Evolutionary conservation across 2,888 invertebrate species (phyloP), one percentile per base, ranked within the genome.

Genomic region (Sisyra terminalis): DNA sequence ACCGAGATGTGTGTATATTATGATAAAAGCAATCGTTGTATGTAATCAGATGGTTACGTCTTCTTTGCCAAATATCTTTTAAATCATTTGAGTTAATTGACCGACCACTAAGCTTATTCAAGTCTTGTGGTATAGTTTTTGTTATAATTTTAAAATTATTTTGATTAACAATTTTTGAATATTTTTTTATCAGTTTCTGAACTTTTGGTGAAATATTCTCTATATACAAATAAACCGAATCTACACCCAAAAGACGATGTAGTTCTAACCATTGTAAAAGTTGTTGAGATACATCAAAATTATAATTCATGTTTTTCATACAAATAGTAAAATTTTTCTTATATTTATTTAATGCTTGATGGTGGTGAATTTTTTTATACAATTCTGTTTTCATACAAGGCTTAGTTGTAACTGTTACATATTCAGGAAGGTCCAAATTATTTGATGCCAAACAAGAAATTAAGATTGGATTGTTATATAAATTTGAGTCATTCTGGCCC

Each of bases 1-100:
- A 79, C 51, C 73, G 67, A 31, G 78, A 76, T 48, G 65, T 65
- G 50, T 69, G 61, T 41, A 81, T 60, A 60, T 79, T 79, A 55
- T 78, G 70, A 57, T 84, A 82, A 45, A 83, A 69, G 55, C 83
- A 84, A 57, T 82, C 81, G 57, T 84, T 84, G 58, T 83, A 84
- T 1, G 80, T 73, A 47, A 83, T 67, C 29, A 84, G 62, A 55
- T 84, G 83, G 60, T 80, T 66, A 43, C 71, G 72, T 50, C 83
- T 66, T 53, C 81, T 74, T 55, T 80, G 79, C 71, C 80, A 82
- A 29, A 71, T 9, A 8, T 17, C 6, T 24, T 24, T 24, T 24
- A 24, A 24, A 7, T 24, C 24, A 24, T 24, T 24, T 24, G 3
- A 7, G 24, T 24, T 3, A 24, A 24, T 5, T 36, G 24, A 6